phyloP scores from a whole-genome alignment of 2,888 invertebrate species.

The Abrostola tripartita region DNA sequence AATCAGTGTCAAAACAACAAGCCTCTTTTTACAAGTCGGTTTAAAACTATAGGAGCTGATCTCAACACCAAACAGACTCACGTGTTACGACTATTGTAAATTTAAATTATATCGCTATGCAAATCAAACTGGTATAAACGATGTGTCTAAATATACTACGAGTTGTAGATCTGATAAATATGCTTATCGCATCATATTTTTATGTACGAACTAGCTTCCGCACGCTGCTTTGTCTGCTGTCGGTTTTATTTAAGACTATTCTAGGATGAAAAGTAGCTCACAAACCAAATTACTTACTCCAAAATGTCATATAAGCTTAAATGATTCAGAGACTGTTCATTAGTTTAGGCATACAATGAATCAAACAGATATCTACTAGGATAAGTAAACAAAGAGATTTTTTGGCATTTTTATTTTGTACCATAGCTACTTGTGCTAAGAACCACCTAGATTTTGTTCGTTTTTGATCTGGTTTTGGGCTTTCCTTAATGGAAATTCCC shows the following conservation, averaged over 20 bases:
- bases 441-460: too few species aligned
- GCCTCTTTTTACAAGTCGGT: slow-evolving; percentile 1
- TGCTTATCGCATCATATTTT: neutral
- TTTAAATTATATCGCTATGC: slow-evolving; percentile 46
- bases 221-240: neutral
- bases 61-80: neutral
- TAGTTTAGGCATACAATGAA: too few species aligned
- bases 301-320: too few species aligned
- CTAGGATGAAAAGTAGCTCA: neutral
- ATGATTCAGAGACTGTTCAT: too few species aligned
- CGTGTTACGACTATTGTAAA: slow-evolving; percentile 28
- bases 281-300: neutral
- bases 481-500: too few species aligned
- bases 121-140: slow-evolving; percentile 38
- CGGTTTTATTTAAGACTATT: neutral
- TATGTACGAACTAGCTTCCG: neutral
- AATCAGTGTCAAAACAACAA: neutral
- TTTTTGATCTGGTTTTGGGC: too few species aligned
- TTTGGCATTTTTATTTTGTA: too few species aligned
- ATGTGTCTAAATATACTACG: slow-evolving; percentile 22
- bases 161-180: slow-evolving; percentile 17
- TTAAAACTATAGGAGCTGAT: neutral
- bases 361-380: too few species aligned
- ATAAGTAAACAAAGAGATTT: too few species aligned
- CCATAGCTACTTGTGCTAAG: too few species aligned